Conservation (phyloP, 2,888 invertebrate species). For the Lycophotia porphyrea region DNA sequence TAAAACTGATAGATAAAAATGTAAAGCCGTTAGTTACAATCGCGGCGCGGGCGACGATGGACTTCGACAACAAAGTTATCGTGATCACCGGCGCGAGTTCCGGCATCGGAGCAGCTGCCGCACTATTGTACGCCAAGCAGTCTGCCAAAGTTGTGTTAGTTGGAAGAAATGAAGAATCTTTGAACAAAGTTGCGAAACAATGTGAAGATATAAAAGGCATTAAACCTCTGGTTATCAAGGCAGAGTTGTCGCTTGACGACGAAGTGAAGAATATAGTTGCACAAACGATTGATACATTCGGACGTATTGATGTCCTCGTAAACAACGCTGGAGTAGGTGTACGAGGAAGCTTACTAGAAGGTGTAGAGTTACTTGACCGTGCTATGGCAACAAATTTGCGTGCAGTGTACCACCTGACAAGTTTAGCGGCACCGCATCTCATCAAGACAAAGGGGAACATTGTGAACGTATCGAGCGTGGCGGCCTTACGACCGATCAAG, state of each 20-base stretch:
- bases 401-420: conserved; percentile 94
- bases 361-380: conserved; percentile 95
- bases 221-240: conserved; percentile 90
- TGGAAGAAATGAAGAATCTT: conserved; percentile 92
- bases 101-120: conserved; percentile 93
- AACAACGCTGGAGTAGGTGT: conserved; percentile 96
- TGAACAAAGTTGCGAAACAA: conserved; percentile 91
- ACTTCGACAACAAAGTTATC: conserved; percentile 91
- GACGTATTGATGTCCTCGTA: conserved; percentile 93
- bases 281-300: conserved; percentile 92
- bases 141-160: conserved; percentile 92
- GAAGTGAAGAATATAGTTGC: conserved; percentile 92
- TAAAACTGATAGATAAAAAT: conserved; percentile 51
- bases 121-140: conserved; percentile 91
- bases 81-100: conserved; percentile 93
- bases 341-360: conserved; percentile 94
- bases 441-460: conserved; percentile 94
- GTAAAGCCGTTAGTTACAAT: conserved; percentile 63
- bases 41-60: conserved; percentile 80
- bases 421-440: conserved; percentile 95
- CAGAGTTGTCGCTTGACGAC: conserved; percentile 92
- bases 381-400: conserved; percentile 96
- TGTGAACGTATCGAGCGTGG: conserved; percentile 98
- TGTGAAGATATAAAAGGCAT: conserved; percentile 85
- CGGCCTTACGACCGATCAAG: conserved; percentile 91